These are phyloP conservation scores for Neopelma chrysocephalum DNA, from an alignment of 2,797 vertebrate species.

Conservation along the genomic window DNA sequence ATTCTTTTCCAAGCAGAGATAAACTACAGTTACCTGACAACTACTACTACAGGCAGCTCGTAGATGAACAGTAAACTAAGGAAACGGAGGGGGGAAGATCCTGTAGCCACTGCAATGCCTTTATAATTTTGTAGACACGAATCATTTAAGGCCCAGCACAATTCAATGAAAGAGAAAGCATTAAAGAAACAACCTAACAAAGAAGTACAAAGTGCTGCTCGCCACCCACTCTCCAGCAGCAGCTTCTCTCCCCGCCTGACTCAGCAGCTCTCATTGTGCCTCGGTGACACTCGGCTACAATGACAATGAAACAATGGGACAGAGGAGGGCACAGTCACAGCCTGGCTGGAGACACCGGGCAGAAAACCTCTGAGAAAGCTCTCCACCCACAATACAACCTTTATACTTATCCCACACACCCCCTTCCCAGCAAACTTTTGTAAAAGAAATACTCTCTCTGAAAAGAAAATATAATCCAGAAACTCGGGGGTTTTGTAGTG, in stretches of 20 bases:
- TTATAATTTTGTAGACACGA: neutral
- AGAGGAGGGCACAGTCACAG: neutral
- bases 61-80: neutral
- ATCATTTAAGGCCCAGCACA: neutral
- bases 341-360: neutral
- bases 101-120: neutral
- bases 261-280: neutral
- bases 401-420: fast-evolving
- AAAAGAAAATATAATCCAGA: neutral
- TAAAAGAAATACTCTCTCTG: neutral
- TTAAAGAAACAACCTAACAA: neutral
- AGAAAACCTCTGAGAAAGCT: neutral
- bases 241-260: neutral
- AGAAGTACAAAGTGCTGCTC: neutral
- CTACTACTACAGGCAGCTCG: fast-evolving
- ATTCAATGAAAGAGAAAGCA: neutral
- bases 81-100: neutral
- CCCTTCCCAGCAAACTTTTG: neutral
- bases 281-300: neutral
- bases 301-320: neutral
- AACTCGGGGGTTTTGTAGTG: neutral
- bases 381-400: neutral
- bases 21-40: neutral
- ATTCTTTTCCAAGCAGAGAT: neutral
- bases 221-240: neutral